phyloP scores from a whole-genome alignment of 2,888 invertebrate species.

The Byasa hedistus region DNA sequence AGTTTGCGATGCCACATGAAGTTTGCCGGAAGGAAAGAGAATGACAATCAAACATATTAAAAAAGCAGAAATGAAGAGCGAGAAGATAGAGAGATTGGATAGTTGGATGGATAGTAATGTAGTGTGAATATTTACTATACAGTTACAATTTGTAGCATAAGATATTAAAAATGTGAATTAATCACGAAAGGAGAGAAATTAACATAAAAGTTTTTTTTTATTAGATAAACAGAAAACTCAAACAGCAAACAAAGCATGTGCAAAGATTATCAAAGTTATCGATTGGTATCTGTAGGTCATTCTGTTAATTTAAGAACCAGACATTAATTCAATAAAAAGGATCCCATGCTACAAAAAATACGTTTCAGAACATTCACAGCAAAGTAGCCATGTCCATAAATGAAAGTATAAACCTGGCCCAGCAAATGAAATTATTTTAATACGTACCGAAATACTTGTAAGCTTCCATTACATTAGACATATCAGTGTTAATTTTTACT shows the following conservation, averaged over 20 bases:
- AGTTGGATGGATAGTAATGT: constrained; percentile 4
- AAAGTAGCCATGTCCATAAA: constrained; percentile 53
- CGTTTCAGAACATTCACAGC: constrained; percentile 61
- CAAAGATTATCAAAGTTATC: neutral
- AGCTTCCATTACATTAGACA: constrained; percentile 35
- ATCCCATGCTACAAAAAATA: constrained; percentile 63
- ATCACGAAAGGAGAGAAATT: neutral
- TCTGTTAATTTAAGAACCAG: neutral
- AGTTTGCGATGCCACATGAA: constrained; percentile 75
- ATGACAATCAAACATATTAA: constrained; percentile 69
- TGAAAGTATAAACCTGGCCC: constrained; percentile 34
- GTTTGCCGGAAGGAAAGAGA: constrained; percentile 79
- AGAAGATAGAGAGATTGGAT: constrained; percentile 20
- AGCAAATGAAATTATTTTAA: constrained; percentile 50
- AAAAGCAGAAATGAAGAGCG: constrained; percentile 63
- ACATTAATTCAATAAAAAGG: neutral
- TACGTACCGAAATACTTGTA: constrained; percentile 45
- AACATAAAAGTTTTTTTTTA: neutral
- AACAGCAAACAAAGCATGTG: constrained; percentile 1
- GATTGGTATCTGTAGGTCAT: neutral
- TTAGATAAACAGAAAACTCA: neutral
- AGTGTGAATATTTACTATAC: neutral
- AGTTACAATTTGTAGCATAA: constrained; percentile 12
- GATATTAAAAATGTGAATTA: neutral
- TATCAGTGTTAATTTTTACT: constrained; percentile 11